Evolutionary conservation across 2,888 invertebrate species (phyloP), one percentile per base, ranked within the genome.

Genomic region (Entomobrya proxima): DNA sequence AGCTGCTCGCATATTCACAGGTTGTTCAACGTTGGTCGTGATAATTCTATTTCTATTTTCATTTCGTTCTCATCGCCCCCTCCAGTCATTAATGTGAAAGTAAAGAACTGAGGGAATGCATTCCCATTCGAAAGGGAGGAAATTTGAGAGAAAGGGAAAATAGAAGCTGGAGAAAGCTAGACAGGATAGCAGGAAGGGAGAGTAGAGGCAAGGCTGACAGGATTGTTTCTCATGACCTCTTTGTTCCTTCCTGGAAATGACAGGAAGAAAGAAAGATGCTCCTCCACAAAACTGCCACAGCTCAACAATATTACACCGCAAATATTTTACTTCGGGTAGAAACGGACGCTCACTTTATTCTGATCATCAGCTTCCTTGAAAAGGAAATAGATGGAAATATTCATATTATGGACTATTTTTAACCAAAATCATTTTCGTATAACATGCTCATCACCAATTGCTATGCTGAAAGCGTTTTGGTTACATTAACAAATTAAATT

Each of bases 221-320:
- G 40, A 74, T 58, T 37, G 74, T 72, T 72, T 27, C 74, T 55
- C 82, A 47, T 82, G 82, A 82, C 82, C 82, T 82, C 82, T 82
- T 82, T 82, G 82, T 82, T 82, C 40, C 74, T 74, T 61, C 64
- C 64, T 78, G 78, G 78, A 61, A 78, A 78, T 75, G 75, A 72
- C 52, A 44, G 55, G 55, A 21, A 74, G 27, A 18, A 9, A 32
- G 11, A 30, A 11, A 40, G 32, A 21, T 35, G 11, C 24, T 75
- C 30, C 21, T 18, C 5, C 75, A 32, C 7, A 18, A 0, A 2
- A 40, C 21, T 21, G 21, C 67, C 24, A 67, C 40, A 24, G 21
- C 9, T 21, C 21, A 15, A 44, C 40, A 40, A 9, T 40, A 24
- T 37, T 21, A 24, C 40, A 35, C 35, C 4, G 35, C 7, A 18